Conservation (phyloP, 2,888 invertebrate species). For the Alitta virens region DNA sequence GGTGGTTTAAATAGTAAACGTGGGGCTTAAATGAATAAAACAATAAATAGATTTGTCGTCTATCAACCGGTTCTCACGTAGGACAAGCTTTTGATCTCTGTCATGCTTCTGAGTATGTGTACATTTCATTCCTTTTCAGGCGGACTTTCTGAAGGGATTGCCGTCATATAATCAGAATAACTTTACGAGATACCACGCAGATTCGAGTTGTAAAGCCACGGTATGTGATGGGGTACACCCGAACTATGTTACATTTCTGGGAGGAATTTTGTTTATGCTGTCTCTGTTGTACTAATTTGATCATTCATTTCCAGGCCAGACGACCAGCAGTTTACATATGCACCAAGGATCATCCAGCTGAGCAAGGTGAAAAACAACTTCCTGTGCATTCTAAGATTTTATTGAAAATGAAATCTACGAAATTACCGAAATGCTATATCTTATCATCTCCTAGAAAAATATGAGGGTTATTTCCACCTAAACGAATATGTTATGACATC, state of each 20-base stretch:
- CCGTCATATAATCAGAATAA: slow-evolving; percentile 88
- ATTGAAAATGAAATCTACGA: too few relatives aligned
- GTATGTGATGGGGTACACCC: slow-evolving; percentile 33
- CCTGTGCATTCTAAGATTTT: too few relatives aligned
- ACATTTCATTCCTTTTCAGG: slow-evolving; percentile 18
- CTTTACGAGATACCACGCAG: slow-evolving; percentile 86
- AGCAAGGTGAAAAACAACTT: slow-evolving; percentile 70
- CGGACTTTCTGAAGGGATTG: slow-evolving; percentile 81
- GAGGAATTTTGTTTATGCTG: background rate
- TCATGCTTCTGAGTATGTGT: background rate
- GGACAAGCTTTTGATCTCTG: too few relatives aligned
- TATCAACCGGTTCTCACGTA: too few relatives aligned
- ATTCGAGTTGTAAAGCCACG: slow-evolving; percentile 60
- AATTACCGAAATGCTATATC: too few relatives aligned
- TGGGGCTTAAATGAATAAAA: too few relatives aligned
- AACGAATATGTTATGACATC: too few relatives aligned
- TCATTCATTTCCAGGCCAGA: slow-evolving; percentile 64
- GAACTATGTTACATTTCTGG: background rate
- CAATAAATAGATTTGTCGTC: too few relatives aligned
- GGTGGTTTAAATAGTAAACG: too few relatives aligned
- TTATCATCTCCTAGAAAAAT: too few relatives aligned
- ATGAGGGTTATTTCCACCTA: too few relatives aligned
- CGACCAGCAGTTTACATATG: slow-evolving; percentile 88
- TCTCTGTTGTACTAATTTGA: too few relatives aligned
- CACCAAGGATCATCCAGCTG: slow-evolving; percentile 87